Conservation (phyloP, 2,888 invertebrate species). For the Cosmopolites sordidus region DNA sequence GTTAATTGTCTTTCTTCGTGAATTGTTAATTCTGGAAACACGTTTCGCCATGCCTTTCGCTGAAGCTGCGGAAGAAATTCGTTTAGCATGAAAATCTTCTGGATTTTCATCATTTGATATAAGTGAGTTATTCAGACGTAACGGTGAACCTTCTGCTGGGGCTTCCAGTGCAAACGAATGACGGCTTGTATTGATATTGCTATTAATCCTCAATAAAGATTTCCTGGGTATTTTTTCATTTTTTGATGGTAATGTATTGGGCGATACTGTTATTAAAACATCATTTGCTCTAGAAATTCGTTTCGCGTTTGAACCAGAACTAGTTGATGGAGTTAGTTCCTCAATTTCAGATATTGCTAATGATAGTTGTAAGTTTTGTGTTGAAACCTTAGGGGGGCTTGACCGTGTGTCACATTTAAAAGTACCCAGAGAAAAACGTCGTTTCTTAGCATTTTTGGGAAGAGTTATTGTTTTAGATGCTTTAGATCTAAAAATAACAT, state of each 20-base stretch:
- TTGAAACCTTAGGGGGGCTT: conserved; percentile 8
- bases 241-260: conserved; percentile 1
- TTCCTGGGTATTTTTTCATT: not conserved
- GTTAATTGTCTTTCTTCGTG: too few species aligned
- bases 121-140: not conserved
- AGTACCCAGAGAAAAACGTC: conserved; percentile 18
- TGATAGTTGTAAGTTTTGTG: conserved; percentile 18
- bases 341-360: conserved; percentile 17
- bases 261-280: not conserved
- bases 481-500: conserved; percentile 20
- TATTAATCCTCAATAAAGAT: not conserved
- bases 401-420: not conserved
- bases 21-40: too few species aligned
- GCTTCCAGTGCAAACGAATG: conserved; percentile 5
- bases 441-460: conserved; percentile 10
- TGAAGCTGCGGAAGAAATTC: too few species aligned
- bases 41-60: too few species aligned
- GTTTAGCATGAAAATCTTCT: too few species aligned
- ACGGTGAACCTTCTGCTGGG: conserved; percentile 1
- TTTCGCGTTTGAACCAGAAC: too few species aligned
- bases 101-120: too few species aligned
- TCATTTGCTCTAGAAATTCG: not conserved
- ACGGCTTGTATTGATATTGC: not conserved
- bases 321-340: not conserved
- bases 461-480: conserved; percentile 18